A percentile compares a stretch with the other conserved stretches of the same genome.
These are phyloP conservation scores for Drosophila pseudotakahashii DNA, from an alignment of 2,888 invertebrate genomes.

Conservation along the genomic window DNA sequence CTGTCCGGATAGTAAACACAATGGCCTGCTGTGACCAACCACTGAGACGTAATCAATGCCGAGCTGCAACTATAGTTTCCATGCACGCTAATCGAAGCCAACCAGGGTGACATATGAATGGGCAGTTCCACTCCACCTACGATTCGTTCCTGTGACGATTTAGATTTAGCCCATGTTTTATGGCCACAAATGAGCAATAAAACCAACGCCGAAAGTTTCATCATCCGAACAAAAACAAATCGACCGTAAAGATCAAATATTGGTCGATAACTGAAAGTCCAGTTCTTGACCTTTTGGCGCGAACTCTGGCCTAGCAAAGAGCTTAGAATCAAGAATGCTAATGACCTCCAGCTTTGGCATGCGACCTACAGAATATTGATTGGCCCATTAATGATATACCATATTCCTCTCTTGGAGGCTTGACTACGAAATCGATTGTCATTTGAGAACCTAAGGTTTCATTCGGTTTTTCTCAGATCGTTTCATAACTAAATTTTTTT, in stretches of 20 bases:
- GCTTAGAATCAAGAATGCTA: conserved; percentile 27
- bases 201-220: conserved; percentile 13
- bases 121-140: conserved; percentile 80
- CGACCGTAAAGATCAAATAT: conserved; percentile 15
- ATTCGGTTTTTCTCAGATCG: background rate
- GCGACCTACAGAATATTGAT: conserved; percentile 30
- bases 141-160: conserved; percentile 58
- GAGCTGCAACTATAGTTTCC: conserved; percentile 81
- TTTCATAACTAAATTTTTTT: background rate
- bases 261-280: conserved; percentile 18
- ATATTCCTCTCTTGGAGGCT: background rate
- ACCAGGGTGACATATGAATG: conserved; percentile 81
- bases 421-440: background rate
- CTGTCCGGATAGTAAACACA: conserved; percentile 27
- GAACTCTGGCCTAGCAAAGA: conserved; percentile 3
- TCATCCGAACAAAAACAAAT: conserved; percentile 26
- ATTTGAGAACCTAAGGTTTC: too few species aligned
- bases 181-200: conserved; percentile 27
- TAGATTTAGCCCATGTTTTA: conserved; percentile 15
- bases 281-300: conserved; percentile 31
- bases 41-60: conserved; percentile 25
- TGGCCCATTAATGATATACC: background rate
- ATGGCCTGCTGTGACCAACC: conserved; percentile 45
- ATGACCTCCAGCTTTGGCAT: conserved; percentile 17
- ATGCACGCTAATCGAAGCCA: conserved; percentile 77